phyloP scores from a whole-genome alignment of 2,888 invertebrate genomes.

The Drosophila falleni region DNA sequence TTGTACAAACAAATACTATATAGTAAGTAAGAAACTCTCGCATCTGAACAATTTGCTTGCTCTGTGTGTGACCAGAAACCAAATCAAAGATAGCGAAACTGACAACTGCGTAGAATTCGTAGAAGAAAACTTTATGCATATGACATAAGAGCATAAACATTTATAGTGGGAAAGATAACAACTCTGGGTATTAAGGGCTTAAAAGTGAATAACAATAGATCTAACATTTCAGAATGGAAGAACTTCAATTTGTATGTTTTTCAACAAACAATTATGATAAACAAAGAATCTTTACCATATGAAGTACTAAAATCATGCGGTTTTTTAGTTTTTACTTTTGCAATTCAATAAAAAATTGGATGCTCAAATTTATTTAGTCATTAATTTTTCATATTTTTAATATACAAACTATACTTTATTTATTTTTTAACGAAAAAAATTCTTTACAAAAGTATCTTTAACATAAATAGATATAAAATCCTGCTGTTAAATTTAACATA shows the following conservation, averaged over 20 bases:
- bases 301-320: neutral
- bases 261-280: too few species aligned
- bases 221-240: neutral
- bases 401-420: too few species aligned
- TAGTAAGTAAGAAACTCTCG: constrained; percentile 25
- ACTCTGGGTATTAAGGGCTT: constrained; percentile 6
- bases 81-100: constrained; percentile 32
- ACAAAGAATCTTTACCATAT: neutral
- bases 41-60: constrained; percentile 29
- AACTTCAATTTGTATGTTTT: too few species aligned
- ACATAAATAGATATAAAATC: neutral
- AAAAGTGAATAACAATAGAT: neutral
- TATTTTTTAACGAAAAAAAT: too few species aligned
- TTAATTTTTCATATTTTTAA: too few species aligned
- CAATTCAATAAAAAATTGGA: too few species aligned
- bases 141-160: constrained; percentile 14
- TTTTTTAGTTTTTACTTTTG: too few species aligned
- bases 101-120: constrained; percentile 20
- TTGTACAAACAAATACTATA: constrained; percentile 59
- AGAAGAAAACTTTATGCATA: neutral
- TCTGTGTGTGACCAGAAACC: constrained; percentile 20
- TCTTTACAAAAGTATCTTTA: too few species aligned
- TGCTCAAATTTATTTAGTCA: too few species aligned
- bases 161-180: constrained; percentile 6
- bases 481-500: neutral